Conservation (phyloP, 2,888 invertebrate species). For the Tupiocoris notatus region DNA sequence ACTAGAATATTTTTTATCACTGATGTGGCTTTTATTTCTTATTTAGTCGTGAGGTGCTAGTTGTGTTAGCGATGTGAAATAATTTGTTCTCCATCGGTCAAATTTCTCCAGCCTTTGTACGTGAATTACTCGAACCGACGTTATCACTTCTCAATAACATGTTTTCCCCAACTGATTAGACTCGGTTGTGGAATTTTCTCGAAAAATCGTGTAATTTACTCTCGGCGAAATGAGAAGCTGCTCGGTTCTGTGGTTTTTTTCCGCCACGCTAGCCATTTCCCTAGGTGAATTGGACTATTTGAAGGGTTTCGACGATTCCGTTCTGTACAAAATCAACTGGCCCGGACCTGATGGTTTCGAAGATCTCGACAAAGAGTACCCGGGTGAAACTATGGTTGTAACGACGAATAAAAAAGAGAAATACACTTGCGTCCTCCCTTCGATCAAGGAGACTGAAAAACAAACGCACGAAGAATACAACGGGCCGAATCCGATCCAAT, state of each 20-base stretch:
- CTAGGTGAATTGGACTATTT: constrained; percentile 56
- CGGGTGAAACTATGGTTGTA: constrained; percentile 64
- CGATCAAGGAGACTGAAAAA: constrained; percentile 55
- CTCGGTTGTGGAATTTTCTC: background rate
- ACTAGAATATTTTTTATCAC: too few species aligned
- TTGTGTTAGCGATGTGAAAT: too few species aligned
- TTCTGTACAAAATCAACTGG: constrained; percentile 79
- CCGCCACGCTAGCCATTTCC: background rate
- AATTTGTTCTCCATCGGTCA: too few species aligned
- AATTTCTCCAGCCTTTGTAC: too few species aligned
- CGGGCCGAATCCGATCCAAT: constrained; percentile 74
- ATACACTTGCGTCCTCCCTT: constrained; percentile 79
- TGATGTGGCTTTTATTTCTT: too few species aligned
- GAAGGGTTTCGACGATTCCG: constrained; percentile 77
- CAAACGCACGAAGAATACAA: constrained; percentile 61
- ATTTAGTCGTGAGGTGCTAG: too few species aligned
- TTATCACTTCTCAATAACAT: too few species aligned
- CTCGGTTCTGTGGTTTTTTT: background rate
- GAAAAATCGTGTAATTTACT: too few species aligned
- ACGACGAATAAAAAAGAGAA: constrained; percentile 76
- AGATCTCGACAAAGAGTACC: constrained; percentile 47
- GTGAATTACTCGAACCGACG: too few species aligned
- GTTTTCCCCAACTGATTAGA: too few species aligned
- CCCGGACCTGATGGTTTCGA: constrained; percentile 59
- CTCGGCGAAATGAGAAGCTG: background rate